Evolutionary conservation across 2,888 invertebrate genomes (phyloP), one percentile per base, ranked within the genome.

Genomic region (Ectropis crepuscularia): DNA sequence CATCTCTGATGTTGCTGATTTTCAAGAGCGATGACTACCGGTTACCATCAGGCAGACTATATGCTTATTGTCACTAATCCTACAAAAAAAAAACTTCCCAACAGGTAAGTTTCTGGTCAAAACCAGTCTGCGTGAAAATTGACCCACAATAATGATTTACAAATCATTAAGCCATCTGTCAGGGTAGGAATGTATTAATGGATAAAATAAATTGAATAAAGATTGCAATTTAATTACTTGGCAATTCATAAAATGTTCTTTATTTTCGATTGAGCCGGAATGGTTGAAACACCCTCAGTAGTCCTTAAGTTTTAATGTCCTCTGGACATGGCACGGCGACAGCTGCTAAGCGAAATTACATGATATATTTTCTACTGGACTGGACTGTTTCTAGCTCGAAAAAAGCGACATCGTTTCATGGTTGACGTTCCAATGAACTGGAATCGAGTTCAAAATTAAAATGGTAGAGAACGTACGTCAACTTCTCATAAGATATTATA

Each of bases 241-340:
- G 63, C 64, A 50, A 63, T 55, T 63, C 55, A 63, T 63, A 67
- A 76, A 71, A 68, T 57, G 55, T 71, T 49, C 65, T 74, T 66
- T 74, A 73, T 71, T 71, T 63, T 57, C 68, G 46, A 63, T 65
- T 51, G 55, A 65, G 67, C 45, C 45, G 39, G 16, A 55, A 61
- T 57, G 7, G 38, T 28, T 28, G 69, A 69, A 57, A 66, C 66
- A 58, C 66, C 67, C 60, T 61, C 57, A 58, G 61, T 72, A 71
- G 51, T 53, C 74, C 80, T 79, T 81, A 75, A 73, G 74, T 74
- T 76, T 28, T 79, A 75, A 74, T 73, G 73, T 72, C 75, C 74
- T 79, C 82, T 81, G 78, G 77, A 71, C 77, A 77, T 73, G 70
- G 64, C 67, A 75, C 72, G 70, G 73, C 73, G 70, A 73, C 76